Base-by-base conservation (phyloP, 2,888 invertebrate species). In the Drosophila kambysellisi region DNA sequence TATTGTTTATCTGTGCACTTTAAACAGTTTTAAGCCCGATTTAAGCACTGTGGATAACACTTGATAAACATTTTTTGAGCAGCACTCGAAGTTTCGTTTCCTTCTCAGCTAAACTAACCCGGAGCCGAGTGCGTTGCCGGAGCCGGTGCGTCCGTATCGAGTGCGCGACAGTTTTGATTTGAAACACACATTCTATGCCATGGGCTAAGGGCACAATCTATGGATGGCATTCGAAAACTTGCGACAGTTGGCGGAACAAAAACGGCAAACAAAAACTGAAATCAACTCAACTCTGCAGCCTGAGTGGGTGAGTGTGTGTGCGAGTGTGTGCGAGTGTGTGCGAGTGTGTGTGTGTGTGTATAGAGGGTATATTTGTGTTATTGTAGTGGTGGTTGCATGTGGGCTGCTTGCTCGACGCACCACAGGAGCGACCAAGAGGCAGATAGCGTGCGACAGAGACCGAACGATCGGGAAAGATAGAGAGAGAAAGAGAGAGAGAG, bases 141-240 rank as follows among this genome's bases (percentile, higher is more conserved):
- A 87, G 84, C 85, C 89, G 81, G 70, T 86, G 84, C 87, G 87
- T 88, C 90, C 87, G 87, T 88, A 76, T 89, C 85, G 87, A 79
- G 88, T 89, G 87, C 87, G 89, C 87, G 87, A 89, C 87, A 90
- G 76, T 88, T 88, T 90, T 73, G 87, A 90, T 88, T 88, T 88
- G 89, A 88, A 90, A 79, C 81, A 73, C 79, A 76, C 51, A 65
- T 57, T 60, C 73, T 62, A 51, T 61, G 56, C 73, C 53, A 39
- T 61, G 56, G 59, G n/a, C 70, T 60, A 57, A 73, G 81, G 78
- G 68, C 68, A 72, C 77, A 76, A 71, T 77, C 80, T 66, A 76
- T 79, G 75, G 74, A 67, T 63, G 67, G 68, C 74, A 89, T 88
- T 87, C 81, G 88, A 88, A 89, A 86, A 90, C 88, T 89, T 88